Evolutionary conservation across 2,888 invertebrate species (phyloP).

Genomic region (Ornithoptera alexandrae): DNA sequence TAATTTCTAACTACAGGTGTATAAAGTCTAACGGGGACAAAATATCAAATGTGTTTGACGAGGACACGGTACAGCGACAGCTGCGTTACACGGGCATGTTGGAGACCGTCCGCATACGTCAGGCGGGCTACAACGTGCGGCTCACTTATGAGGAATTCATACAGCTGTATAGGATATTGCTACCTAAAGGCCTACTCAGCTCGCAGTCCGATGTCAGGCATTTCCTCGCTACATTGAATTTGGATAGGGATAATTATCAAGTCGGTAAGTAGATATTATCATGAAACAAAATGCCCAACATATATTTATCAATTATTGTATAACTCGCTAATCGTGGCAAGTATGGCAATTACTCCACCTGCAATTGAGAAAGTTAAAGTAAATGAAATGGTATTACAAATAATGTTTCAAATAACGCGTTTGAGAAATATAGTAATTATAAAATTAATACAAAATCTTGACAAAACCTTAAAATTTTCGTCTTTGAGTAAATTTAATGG

Average conservation of each 20-base stretch:
- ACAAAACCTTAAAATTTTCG: neutral
- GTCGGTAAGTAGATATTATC: constrained; percentile 75
- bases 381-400: no score
- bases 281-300: no score
- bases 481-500: neutral
- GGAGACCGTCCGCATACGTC: constrained; percentile 95
- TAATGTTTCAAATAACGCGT: no score
- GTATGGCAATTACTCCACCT: no score
- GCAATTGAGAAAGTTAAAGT: no score
- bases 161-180: constrained; percentile 92
- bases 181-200: constrained; percentile 92
- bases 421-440: no score
- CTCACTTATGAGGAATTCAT: constrained; percentile 97
- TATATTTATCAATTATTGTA: no score
- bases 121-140: constrained; percentile 96
- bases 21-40: constrained; percentile 97
- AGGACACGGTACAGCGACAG: constrained; percentile 92
- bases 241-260: constrained; percentile 95
- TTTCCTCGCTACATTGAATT: constrained; percentile 89
- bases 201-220: constrained; percentile 91
- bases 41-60: constrained; percentile 95
- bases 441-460: no score
- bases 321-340: no score
- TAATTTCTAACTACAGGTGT: constrained; percentile 79
- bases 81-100: constrained; percentile 97